phyloP scores from a whole-genome alignment of 2,797 vertebrate species.

The Pampus argenteus region DNA sequence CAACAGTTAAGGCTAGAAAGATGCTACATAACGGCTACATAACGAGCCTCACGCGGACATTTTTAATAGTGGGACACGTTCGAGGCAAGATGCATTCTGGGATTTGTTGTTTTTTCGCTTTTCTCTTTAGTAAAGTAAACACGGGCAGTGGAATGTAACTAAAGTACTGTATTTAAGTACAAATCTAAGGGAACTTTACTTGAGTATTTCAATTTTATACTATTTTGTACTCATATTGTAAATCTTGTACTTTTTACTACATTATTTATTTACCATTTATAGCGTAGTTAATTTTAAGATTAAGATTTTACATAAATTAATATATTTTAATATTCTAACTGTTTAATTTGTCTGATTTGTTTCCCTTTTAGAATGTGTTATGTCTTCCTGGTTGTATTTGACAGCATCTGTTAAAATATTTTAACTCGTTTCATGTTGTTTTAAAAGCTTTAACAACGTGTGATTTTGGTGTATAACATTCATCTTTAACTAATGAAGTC shows the following conservation, averaged over 20 bases:
- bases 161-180: no score
- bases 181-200: no score
- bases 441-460: not conserved
- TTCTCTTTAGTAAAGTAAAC: not conserved
- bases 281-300: no score
- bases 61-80: not conserved
- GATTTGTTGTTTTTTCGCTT: constrained; percentile 40
- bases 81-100: constrained; percentile 49
- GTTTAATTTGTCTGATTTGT: no score
- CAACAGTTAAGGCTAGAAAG: accelerated
- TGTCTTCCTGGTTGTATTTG: constrained; percentile 30
- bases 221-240: no score
- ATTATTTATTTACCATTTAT: no score
- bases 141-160: no score
- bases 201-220: no score
- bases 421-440: not conserved
- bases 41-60: constrained; percentile 18
- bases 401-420: not conserved
- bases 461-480: not conserved
- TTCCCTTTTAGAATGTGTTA: no score
- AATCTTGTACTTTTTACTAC: no score
- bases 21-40: not conserved
- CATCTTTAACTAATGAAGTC: not conserved
- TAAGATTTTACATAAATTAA: no score
- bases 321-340: no score